phyloP scores from a whole-genome alignment of 2,113 vertebrate species.

The Procavia capensis region DNA sequence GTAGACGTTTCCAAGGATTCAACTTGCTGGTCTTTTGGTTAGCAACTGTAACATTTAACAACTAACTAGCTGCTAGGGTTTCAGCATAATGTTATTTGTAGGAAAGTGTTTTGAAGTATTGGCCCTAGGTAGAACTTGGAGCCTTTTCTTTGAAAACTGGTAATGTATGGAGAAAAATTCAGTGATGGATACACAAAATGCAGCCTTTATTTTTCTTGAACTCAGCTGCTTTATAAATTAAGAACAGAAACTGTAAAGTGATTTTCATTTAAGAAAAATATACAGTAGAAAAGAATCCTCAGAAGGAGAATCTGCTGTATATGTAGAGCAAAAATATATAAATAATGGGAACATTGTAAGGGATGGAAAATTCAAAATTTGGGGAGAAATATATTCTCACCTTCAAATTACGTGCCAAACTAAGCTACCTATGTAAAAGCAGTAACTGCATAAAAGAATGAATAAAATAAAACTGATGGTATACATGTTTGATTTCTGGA shows the following conservation, averaged over 20 bases:
- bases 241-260: background rate
- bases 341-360: background rate
- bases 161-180: constrained; percentile 17
- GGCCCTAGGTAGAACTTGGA: background rate
- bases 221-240: constrained; percentile 26
- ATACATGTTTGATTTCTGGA: background rate
- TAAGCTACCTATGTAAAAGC: constrained; percentile 38
- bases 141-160: background rate
- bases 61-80: no score
- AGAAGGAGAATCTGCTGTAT: background rate
- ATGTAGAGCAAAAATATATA: background rate
- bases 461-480: constrained; percentile 31
- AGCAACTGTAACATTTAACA: no score
- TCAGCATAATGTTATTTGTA: background rate
- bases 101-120: constrained; percentile 47
- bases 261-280: background rate
- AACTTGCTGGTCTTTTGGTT: no score
- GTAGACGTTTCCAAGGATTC: no score
- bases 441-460: background rate
- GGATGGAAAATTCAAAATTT: constrained; percentile 24
- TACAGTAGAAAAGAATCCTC: background rate
- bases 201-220: background rate
- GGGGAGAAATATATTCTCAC: background rate
- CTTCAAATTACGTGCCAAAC: background rate
- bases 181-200: background rate